Evolutionary conservation across 2,113 vertebrate species (phyloP).

Genomic region (Nycticryphes semicollaris): DNA sequence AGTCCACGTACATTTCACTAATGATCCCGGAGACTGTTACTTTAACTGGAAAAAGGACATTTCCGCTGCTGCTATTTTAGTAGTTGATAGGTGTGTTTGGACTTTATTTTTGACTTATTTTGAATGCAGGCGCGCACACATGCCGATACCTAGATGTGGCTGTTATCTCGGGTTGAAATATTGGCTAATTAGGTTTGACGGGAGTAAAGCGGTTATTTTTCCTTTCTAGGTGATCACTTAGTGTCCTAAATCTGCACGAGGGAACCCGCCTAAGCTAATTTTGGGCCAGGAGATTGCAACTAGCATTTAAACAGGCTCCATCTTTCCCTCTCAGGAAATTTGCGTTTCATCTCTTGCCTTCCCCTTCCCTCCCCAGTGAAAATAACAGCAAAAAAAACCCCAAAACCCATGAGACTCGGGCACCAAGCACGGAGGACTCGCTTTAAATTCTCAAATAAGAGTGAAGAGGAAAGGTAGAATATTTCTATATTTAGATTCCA

Average conservation of each 20-base stretch:
- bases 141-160: neutral
- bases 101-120: slow-evolving; percentile 18
- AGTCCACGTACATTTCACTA: neutral
- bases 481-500: neutral
- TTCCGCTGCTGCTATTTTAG: neutral
- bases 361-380: neutral
- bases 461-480: neutral
- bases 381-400: neutral
- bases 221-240: slow-evolving; percentile 20
- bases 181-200: slow-evolving; percentile 1
- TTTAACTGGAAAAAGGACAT: neutral
- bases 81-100: neutral
- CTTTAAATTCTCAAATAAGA: neutral
- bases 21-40: neutral
- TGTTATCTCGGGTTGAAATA: neutral
- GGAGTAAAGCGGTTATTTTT: slow-evolving; percentile 36
- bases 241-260: slow-evolving; percentile 2
- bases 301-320: neutral
- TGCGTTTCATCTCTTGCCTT: neutral
- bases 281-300: neutral
- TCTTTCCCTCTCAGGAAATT: neutral
- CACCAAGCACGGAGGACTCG: neutral
- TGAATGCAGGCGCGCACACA: neutral
- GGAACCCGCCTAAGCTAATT: neutral
- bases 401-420: neutral